Conservation (phyloP, 2,113 vertebrate species). For the Castor canadensis region DNA sequence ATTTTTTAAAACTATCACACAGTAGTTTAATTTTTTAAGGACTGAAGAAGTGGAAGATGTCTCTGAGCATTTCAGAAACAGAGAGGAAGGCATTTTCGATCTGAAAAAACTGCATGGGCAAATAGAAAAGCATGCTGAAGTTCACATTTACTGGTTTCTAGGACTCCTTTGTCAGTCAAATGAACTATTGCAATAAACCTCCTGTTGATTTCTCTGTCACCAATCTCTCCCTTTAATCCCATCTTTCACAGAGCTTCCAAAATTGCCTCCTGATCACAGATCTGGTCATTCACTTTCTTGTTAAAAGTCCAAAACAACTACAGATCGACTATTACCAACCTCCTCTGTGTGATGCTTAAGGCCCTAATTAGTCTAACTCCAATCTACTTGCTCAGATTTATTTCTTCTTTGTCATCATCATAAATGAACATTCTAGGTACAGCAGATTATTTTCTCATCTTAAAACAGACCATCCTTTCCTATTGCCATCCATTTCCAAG, state of each 20-base stretch:
- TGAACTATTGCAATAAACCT: not conserved
- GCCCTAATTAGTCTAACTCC: no score
- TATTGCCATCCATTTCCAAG: not conserved
- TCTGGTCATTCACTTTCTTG: not conserved
- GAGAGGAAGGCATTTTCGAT: not conserved
- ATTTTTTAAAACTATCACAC: not conserved
- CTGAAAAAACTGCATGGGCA: not conserved
- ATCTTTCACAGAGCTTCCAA: constrained; percentile 6
- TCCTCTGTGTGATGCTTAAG: not conserved
- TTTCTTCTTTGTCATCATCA: not conserved
- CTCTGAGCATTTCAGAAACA: no score
- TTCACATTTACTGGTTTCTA: not conserved
- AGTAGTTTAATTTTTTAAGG: not conserved
- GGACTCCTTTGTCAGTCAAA: not conserved
- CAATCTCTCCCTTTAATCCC: not conserved
- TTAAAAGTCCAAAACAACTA: not conserved
- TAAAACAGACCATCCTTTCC: not conserved
- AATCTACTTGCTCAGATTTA: not conserved
- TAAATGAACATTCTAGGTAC: not conserved
- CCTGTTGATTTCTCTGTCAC: not conserved
- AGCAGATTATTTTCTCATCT: not conserved
- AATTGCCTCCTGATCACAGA: constrained; percentile 14
- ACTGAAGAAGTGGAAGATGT: not conserved
- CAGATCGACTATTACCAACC: not conserved
- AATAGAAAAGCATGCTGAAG: not conserved